Evolutionary conservation across 2,888 invertebrate genomes (phyloP).

Genomic region (Pseudanteris insignis): DNA sequence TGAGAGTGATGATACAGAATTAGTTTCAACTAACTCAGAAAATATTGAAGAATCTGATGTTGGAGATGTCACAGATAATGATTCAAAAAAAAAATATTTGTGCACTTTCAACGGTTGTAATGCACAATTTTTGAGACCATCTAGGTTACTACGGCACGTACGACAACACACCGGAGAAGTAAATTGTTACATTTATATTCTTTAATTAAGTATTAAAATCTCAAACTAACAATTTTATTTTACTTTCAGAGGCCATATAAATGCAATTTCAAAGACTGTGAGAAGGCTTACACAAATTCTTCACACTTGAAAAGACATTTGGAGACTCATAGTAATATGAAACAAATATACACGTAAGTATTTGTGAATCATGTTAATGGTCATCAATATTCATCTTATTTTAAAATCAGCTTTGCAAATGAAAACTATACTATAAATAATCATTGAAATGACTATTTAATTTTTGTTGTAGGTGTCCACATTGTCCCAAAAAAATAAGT

Average conservation of each 20-base stretch:
- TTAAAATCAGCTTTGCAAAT: not conserved
- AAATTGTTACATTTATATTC: constrained; percentile 2
- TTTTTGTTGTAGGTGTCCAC: constrained; percentile 50
- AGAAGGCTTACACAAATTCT: constrained; percentile 71
- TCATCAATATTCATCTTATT: too few species aligned
- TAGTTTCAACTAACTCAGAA: not conserved
- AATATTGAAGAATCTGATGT: constrained; percentile 5
- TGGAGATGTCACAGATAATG: not conserved
- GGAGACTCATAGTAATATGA: constrained; percentile 67
- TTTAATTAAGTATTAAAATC: too few species aligned
- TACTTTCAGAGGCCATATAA: constrained; percentile 69
- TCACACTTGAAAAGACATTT: constrained; percentile 73
- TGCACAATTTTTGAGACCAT: constrained; percentile 29
- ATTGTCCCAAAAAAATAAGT: constrained; percentile 69
- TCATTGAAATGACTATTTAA: not conserved
- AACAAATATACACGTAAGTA: constrained; percentile 47
- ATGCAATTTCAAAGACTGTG: constrained; percentile 71
- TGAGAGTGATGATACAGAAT: constrained; percentile 1
- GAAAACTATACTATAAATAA: not conserved
- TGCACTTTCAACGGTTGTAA: constrained; percentile 17
- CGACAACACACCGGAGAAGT: constrained; percentile 27
- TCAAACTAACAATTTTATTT: too few species aligned
- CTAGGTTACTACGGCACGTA: constrained; percentile 18
- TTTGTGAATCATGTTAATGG: too few species aligned
- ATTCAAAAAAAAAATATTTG: constrained; percentile 16